Base-by-base conservation (phyloP, 1,140 invertebrate genomes). In the Macrotrachela quadricornifera region DNA sequence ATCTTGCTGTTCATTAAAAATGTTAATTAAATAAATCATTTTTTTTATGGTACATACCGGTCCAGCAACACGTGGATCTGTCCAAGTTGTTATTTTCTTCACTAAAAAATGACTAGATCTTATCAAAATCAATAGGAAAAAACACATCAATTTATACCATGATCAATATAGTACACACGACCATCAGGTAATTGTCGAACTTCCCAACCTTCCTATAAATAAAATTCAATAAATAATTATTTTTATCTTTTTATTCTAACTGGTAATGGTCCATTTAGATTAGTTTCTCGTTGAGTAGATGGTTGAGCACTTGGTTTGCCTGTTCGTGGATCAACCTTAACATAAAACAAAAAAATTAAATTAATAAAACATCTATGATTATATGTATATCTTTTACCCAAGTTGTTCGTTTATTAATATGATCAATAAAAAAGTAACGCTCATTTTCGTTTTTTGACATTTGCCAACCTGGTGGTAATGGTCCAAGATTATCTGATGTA, bases 101-200 rank as follows among this genome's bases (percentile, higher is more conserved):
- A 90, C 85, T 91, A 62, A 55, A 68, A 61, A 57, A 56, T n/a
- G n/a, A n/a, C 2, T 15, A 54, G 11, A 10, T 1, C 15, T 10
- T 54, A 16, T n/a, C 15, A 4, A 10, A 10, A 36, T 1, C 9
- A 21, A 37, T 50, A 12, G 10, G 11, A 46, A 1, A 16, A 2
- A 11, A 45, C 10, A 14, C 15, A 37, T n/a, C 17, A 13, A 21
- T 37, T 30, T 65, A 80, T 74, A 90, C 85, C 91, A 64, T 97
- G 91, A 75, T 96, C 87, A 54, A 97, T 95, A 68, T 92, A 96
- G 72, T 96, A 97, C 58, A 92, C 90, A 63, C 90, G 72, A 46
- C 88, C 90, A 73, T 96, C 88, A 0, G 80, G 79, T 66, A 96
- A 90, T 15, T 90, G 79, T 57, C 90, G 73, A 72, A 95, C 88